These are phyloP conservation scores for Notothenia coriiceps DNA, from an alignment of 2,113 vertebrate genomes.

Conservation along the genomic window DNA sequence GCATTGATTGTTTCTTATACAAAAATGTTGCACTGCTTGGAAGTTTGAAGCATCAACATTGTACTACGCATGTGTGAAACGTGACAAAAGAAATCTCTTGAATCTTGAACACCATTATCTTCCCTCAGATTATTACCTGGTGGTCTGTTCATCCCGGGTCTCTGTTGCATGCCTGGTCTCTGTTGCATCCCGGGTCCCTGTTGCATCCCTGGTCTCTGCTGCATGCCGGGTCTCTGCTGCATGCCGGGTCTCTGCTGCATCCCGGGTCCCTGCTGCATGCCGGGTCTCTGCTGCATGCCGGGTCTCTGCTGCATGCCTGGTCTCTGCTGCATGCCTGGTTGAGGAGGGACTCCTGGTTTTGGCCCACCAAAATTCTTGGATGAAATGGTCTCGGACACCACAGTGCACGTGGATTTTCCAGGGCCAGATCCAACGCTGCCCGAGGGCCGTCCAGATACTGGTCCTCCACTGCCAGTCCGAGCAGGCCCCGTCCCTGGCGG, in stretches of 20 bases:
- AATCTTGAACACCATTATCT: not conserved
- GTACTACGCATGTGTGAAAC: no score
- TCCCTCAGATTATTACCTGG: slow-evolving; percentile 66
- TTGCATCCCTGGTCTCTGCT: slow-evolving; percentile 34
- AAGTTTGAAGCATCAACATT: no score
- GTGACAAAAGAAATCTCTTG: no score
- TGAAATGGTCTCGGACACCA: slow-evolving; percentile 96
- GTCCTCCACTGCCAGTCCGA: slow-evolving; percentile 67
- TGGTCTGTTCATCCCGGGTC: slow-evolving; percentile 81
- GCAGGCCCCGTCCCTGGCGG: slow-evolving; percentile 63
- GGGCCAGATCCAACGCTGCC: slow-evolving; percentile 75
- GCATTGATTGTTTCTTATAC: no score
- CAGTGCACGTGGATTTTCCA: slow-evolving; percentile 90
- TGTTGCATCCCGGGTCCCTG: not conserved
- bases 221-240: slow-evolving; percentile 9
- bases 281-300: slow-evolving; percentile 79
- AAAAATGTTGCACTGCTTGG: no score
- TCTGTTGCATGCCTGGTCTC: slow-evolving; percentile 59
- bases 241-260: slow-evolving; percentile 35
- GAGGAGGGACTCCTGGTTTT: slow-evolving; percentile 63
- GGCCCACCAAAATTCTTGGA: slow-evolving; percentile 89
- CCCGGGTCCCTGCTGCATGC: slow-evolving; percentile 67
- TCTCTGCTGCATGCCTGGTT: slow-evolving; percentile 65
- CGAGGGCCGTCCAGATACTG: slow-evolving; percentile 52
- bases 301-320: slow-evolving; percentile 78